Base-by-base conservation (phyloP, 2,888 invertebrate species). In the Eupeodes latifasciatus region DNA sequence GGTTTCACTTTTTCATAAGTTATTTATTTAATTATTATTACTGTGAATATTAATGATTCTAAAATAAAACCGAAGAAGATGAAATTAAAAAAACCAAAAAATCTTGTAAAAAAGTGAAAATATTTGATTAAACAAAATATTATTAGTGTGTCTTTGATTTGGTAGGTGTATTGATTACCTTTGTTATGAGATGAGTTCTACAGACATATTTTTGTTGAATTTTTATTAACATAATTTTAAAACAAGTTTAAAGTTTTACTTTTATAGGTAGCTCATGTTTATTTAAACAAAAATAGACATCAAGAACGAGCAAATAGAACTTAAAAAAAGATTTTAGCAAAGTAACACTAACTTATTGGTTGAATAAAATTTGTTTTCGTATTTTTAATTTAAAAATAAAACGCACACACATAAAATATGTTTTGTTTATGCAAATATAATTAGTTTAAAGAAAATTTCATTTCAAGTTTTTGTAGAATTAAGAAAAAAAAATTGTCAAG, bases 361-460 rank as follows among this genome's bases (percentile, higher is more conserved):
- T 34, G 12, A 16, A 59, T 59, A 34, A 34, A 36, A 14, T 7
- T 10, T 34, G 19, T 57, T 57, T 2, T 59, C 27, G 6, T 16
- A 19, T 27, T 27, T 57, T 27, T 34, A 12, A 11, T 47, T 47
- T 11, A 11, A 11, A 10, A 47, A 9, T 10, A 9, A 47, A 2
- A 27, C 12, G 27, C 40, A 40, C 40, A 40, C 40, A 40, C 40
- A 40, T 9, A 40, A 40, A 40, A 40, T 40, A 7, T 9, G 40
- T 40, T 27, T 27, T 27, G 27, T 27, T 27, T 27, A 40, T 40
- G 40, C 40, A 12, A 27, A 27, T 1, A 27, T 6, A 34, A 59
- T 59, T 14, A 34, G 69, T 34, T 62, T 36, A 81, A 75, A 81
- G 69, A 81, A 61, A 69, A 76, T 62, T 75, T 44, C 4, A 47